Evolutionary conservation across 2,113 vertebrate genomes (phyloP).

Genomic region (Phylloscopus trochilus): DNA sequence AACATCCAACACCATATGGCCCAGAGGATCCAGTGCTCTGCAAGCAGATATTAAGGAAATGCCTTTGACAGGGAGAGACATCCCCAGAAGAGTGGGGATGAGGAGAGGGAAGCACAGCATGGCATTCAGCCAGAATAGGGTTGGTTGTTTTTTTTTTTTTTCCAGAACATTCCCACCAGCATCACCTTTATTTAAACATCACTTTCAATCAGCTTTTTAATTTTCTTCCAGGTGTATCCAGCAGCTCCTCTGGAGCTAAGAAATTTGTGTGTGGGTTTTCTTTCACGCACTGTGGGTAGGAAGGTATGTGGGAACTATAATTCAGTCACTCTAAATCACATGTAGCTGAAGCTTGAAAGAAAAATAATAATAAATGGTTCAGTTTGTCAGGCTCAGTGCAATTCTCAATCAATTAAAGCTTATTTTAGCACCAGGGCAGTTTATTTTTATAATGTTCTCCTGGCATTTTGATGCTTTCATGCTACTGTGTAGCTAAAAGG

Average conservation of each 20-base stretch:
- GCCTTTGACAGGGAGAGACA: neutral
- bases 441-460: slow-evolving; percentile 40
- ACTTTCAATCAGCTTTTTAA: neutral
- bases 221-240: slow-evolving; percentile 26
- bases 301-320: slow-evolving; percentile 35
- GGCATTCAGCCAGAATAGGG: neutral
- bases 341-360: slow-evolving; percentile 39
- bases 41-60: neutral
- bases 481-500: neutral
- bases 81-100: neutral
- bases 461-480: slow-evolving; percentile 28
- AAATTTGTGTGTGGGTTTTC: neutral
- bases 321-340: slow-evolving; percentile 48
- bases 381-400: slow-evolving; percentile 26
- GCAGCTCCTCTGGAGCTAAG: neutral
- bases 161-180: neutral
- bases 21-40: neutral
- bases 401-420: slow-evolving; percentile 61
- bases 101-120: neutral
- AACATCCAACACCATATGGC: neutral
- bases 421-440: slow-evolving; percentile 49
- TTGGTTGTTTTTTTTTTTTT: neutral
- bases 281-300: neutral
- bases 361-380: slow-evolving; percentile 52
- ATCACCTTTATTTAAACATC: neutral